These are phyloP conservation scores for Tiaroga cobitis DNA, from an alignment of 2,797 vertebrate genomes.

Conservation along the genomic window DNA sequence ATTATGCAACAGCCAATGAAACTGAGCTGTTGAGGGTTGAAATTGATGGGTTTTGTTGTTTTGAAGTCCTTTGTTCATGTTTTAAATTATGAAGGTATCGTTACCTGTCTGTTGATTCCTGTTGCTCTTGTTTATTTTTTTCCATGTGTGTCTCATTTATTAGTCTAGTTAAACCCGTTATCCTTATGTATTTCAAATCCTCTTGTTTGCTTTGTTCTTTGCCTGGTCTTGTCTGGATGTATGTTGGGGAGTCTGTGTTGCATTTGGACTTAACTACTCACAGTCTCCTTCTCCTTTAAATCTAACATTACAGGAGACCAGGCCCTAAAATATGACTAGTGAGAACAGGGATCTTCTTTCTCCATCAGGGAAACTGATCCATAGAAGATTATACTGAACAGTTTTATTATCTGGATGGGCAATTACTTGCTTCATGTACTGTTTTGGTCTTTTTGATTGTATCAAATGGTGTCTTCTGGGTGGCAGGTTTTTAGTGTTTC, in stretches of 20 bases:
- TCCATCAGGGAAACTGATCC: not conserved
- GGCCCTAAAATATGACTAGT: not conserved
- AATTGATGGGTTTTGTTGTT: not conserved
- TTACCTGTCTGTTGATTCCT: not conserved
- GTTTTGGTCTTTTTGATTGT: not conserved
- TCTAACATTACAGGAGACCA: not conserved
- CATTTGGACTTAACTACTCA: not conserved
- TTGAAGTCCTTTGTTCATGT: conserved; percentile 4
- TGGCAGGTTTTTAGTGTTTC: not conserved
- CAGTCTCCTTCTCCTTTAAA: not conserved
- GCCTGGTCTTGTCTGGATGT: not conserved
- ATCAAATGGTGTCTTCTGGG: not conserved
- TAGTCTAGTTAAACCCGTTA: not conserved
- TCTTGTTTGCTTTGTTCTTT: not conserved
- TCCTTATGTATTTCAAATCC: not conserved
- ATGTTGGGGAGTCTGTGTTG: not conserved
- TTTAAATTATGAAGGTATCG: not conserved
- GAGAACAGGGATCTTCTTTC: not conserved
- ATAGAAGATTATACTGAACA: not conserved
- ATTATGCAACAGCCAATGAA: not conserved
- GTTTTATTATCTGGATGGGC: not conserved
- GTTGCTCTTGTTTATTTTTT: not conserved
- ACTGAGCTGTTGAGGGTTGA: not conserved
- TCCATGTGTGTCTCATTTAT: not conserved
- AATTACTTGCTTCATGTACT: not conserved